Evolutionary conservation across 2,888 invertebrate species (phyloP), one percentile per base, ranked within the genome.

Genomic region (Copidosoma aretas): DNA sequence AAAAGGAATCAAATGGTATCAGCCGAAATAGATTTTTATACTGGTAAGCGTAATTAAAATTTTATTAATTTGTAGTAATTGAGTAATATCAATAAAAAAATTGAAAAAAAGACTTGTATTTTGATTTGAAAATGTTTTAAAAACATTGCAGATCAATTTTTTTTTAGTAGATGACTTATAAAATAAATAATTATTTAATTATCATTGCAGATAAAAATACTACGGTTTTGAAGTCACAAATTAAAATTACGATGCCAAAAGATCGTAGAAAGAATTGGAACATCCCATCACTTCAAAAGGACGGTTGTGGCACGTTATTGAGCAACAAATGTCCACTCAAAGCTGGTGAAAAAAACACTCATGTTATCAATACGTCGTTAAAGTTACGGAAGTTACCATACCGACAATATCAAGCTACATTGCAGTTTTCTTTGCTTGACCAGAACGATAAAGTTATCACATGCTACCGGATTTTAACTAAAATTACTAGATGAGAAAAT

Each of bases 251-350:
- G 8, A 32, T 32, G 32, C 32, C 32, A 3, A 8, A 32, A 32
- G 32, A 5, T 32, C 32, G 32, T 32, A 8, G 32, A 8, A 3
- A 32, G 3, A 32, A 5, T 32, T 32, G 32, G 32, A 32, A 32
- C 4, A 32, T 32, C 61, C 76, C 74, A 0, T 71, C 79, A 8
- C 77, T 79, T 0, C 67, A 79, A 22, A 68, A 75, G 22, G 64
- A 82, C 39, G 81, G 77, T 10, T 83, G 82, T 74, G 70, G 73
- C 0, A 60, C 71, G 1, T 71, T 83, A 10, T 51, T 41, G 8
- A 75, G 74, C 51, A 78, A 73, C 10, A 71, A 77, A 24, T 83
- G 83, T 61, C 83, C 83, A 0, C 70, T 83, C 68, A 73, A 77
- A 17, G 59, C 71, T 5, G 78, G 75, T 0, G 79, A 82, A 54